phyloP scores from a whole-genome alignment of 2,888 invertebrate genomes.

The Cephalotes varians region DNA sequence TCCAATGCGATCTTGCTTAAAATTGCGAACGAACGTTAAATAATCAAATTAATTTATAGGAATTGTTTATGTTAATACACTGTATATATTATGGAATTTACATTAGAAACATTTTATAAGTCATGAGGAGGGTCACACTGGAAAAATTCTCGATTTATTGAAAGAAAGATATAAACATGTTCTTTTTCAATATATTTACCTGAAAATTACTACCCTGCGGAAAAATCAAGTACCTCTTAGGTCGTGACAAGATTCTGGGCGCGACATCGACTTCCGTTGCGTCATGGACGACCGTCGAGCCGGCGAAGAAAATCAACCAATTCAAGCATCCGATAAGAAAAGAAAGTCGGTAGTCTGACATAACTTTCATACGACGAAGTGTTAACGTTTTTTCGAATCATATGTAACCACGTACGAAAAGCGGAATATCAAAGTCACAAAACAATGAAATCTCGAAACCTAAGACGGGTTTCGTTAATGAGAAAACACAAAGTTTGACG shows the following conservation, averaged over 20 bases:
- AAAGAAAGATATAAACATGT: not conserved
- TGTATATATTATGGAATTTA: not conserved
- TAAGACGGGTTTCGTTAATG: not conserved
- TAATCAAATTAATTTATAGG: not conserved
- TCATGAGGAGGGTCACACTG: not conserved
- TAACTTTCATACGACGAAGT: slow-evolving; percentile 47
- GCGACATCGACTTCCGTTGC: slow-evolving; percentile 31
- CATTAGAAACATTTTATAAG: not conserved
- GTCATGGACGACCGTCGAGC: slow-evolving; percentile 31
- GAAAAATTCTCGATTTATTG: not conserved
- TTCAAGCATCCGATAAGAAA: slow-evolving; percentile 63
- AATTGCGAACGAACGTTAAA: not conserved
- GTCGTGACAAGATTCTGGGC: slow-evolving; percentile 85
- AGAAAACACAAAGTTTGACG: not conserved
- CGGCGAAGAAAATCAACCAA: slow-evolving; percentile 52
- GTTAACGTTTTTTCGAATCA: slow-evolving; percentile 1
- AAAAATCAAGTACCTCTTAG: slow-evolving; percentile 88
- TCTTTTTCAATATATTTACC: slow-evolving; percentile 77
- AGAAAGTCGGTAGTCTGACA: slow-evolving; percentile 55
- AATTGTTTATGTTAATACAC: not conserved
- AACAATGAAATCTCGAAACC: not conserved
- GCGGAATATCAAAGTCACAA: not conserved
- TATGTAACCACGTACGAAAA: not conserved
- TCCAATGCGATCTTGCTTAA: not conserved
- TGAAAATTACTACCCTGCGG: slow-evolving; percentile 89